A percentile compares a stretch with the other conserved stretches of the same genome.
phyloP scores from a whole-genome alignment of 2,113 vertebrate species.

The Anarhynchus alexandrinus region DNA sequence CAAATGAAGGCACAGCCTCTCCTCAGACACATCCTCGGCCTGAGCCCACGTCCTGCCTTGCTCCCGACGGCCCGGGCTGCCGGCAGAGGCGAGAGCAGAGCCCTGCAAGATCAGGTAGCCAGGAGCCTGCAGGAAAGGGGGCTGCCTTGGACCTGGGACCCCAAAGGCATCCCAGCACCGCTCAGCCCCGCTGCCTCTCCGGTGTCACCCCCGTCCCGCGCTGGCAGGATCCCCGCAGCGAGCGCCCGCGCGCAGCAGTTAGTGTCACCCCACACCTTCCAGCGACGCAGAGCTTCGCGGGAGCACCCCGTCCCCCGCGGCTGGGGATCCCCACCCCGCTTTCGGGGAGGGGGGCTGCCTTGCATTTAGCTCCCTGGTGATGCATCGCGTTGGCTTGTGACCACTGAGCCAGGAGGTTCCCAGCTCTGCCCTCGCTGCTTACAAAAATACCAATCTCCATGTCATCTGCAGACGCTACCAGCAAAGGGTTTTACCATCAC shows the following conservation, averaged over 20 bases:
- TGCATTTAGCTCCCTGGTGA: neutral
- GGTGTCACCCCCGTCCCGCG: neutral
- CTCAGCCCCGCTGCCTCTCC: fast-evolving
- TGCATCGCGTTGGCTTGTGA: fast-evolving
- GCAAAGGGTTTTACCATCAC: neutral
- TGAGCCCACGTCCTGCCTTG: neutral
- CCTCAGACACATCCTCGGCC: neutral
- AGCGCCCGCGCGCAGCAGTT: neutral
- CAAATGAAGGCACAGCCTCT: neutral
- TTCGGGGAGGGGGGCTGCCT: neutral
- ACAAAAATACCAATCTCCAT: neutral
- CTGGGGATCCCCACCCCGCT: neutral
- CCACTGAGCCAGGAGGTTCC: neutral
- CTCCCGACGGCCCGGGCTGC: fast-evolving
- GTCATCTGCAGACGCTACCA: neutral
- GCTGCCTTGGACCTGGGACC: too few species aligned
- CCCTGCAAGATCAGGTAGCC: too few species aligned
- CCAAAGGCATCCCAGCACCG: neutral
- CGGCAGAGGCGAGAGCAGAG: fast-evolving
- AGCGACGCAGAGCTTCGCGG: neutral
- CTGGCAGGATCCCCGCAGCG: neutral
- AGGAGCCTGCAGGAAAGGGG: too few species aligned
- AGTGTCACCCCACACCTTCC: neutral
- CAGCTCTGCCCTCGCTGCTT: neutral
- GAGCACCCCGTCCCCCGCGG: neutral